These are phyloP conservation scores for Marronus borbonicus DNA, from an alignment of 2,888 invertebrate genomes.

Conservation along the genomic window DNA sequence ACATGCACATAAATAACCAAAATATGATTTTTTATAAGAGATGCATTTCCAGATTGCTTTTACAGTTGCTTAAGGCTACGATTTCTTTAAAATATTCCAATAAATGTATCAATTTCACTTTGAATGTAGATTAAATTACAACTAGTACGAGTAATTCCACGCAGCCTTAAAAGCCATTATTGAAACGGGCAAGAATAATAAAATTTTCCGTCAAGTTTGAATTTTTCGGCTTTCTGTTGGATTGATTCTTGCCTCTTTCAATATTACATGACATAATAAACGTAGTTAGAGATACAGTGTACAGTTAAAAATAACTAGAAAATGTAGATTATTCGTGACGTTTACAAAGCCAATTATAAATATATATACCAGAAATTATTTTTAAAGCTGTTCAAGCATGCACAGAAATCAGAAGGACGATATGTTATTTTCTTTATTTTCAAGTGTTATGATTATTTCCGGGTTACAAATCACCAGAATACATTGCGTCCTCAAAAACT, in stretches of 20 bases:
- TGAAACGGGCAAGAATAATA: too few relatives aligned
- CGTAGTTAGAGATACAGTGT: slow-evolving; percentile 1
- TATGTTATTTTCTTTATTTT: slow-evolving; percentile 7
- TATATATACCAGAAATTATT: background rate
- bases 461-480: slow-evolving; percentile 34
- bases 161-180: too few relatives aligned
- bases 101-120: too few relatives aligned
- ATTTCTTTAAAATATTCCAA: too few relatives aligned
- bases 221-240: too few relatives aligned
- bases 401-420: slow-evolving; percentile 41
- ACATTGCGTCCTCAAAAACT: slow-evolving; percentile 53
- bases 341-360: slow-evolving; percentile 3
- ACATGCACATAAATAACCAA: too few relatives aligned
- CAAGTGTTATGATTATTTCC: background rate
- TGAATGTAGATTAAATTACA: too few relatives aligned
- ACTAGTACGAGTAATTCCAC: too few relatives aligned
- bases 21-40: too few relatives aligned
- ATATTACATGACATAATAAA: background rate
- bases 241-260: background rate
- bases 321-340: slow-evolving; percentile 9
- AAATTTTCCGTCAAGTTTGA: too few relatives aligned
- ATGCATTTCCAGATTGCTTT: too few relatives aligned
- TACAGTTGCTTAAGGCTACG: too few relatives aligned
- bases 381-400: slow-evolving; percentile 33
- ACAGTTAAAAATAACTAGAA: slow-evolving; percentile 4